Evolutionary conservation across 1,140 invertebrate genomes (phyloP).

Genomic region (Bombus sylvicola): DNA sequence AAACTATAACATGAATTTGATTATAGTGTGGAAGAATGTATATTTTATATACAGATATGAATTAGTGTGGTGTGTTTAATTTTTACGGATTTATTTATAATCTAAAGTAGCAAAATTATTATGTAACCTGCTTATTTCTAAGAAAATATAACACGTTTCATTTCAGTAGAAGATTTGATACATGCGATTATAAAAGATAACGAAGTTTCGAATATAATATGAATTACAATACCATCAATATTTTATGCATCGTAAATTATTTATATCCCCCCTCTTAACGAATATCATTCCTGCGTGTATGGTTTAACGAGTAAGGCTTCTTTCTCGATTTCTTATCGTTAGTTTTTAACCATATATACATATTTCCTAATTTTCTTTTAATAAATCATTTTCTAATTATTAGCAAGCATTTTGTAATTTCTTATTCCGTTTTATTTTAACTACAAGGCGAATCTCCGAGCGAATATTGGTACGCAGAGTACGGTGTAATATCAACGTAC

Average conservation of each 20-base stretch:
- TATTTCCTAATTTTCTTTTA: neutral
- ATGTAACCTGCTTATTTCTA: neutral
- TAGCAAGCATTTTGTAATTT: neutral
- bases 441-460: neutral
- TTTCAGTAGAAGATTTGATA: neutral
- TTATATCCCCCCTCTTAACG: too few species aligned
- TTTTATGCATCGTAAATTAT: neutral
- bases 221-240: neutral
- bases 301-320: neutral
- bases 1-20: neutral
- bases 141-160: neutral
- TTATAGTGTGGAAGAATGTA: neutral
- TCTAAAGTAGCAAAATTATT: neutral
- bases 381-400: neutral
- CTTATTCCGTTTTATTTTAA: neutral
- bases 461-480: neutral
- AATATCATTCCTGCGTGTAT: neutral
- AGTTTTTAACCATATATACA: neutral
- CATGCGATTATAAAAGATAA: neutral
- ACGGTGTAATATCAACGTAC: slow-evolving; percentile 25
- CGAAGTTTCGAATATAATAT: neutral
- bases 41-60: neutral
- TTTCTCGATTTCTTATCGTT: neutral
- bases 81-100: neutral
- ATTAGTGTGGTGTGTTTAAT: neutral